These are phyloP conservation scores for Catonia carolina DNA, from an alignment of 2,888 invertebrate species.

Conservation along the genomic window DNA sequence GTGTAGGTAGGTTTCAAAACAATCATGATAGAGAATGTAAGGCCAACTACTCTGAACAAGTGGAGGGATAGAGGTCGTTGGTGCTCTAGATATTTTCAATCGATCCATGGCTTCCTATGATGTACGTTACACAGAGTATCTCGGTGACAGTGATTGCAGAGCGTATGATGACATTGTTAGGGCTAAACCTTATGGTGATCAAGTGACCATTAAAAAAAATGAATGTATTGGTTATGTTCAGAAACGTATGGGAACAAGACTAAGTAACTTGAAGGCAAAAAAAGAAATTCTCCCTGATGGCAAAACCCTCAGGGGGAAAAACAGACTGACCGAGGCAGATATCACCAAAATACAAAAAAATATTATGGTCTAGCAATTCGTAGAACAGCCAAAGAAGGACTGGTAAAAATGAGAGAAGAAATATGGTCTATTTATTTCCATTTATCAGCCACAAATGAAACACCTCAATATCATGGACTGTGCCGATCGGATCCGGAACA, in stretches of 20 bases:
- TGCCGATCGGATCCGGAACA: conserved; percentile 31
- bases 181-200: background rate
- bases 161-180: background rate
- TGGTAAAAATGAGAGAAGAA: conserved; percentile 32
- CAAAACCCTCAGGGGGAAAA: conserved; percentile 28
- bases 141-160: background rate
- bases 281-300: conserved; percentile 5
- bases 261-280: conserved; percentile 18
- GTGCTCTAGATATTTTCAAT: background rate
- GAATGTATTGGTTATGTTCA: background rate
- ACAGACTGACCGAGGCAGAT: conserved; percentile 31
- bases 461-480: conserved; percentile 30
- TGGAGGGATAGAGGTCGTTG: background rate
- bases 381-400: conserved; percentile 27
- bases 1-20: background rate
- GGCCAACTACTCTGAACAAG: background rate
- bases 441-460: conserved; percentile 31
- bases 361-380: conserved; percentile 36
- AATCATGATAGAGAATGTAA: background rate
- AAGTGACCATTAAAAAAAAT: background rate
- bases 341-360: conserved; percentile 32
- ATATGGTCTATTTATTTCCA: conserved; percentile 36
- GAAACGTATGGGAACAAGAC: conserved; percentile 4
- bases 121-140: background rate
- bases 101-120: background rate